Evolutionary conservation across 2,888 invertebrate species (phyloP), one percentile per base, ranked within the genome.

Genomic region (Aproaerema taeniolella): DNA sequence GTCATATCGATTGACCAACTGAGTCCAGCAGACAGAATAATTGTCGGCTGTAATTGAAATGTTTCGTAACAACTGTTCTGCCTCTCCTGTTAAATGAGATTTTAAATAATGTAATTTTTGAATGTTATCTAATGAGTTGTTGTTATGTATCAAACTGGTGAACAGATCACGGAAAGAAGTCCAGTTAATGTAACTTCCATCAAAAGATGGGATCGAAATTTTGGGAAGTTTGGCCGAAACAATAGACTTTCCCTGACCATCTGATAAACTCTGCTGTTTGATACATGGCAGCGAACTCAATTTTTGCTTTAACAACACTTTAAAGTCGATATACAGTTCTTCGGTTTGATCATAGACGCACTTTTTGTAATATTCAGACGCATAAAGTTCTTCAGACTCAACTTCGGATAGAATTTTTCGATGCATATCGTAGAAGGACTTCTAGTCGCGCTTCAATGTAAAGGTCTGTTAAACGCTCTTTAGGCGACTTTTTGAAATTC

Each of bases 101-200:
- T 53, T 57, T 3, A 57, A 24, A 29, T 57, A 58, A 13, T 42
- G 54, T 0, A 58, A 26, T 28, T 47, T 48, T 34, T 57, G 52
- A 0, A 50, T 53, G 25, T 55, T 36, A n/a, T 49, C 48, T 6
- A 59, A 11, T 0, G 33, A 8, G 0, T 28, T 12, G 16, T 57
- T 57, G 2, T 50, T 37, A 16, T 59, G 50, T 1, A 59, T 31
- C 1, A 57, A 15, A 2, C 50, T 43, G 2, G 35, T 0, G 38
- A 50, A 53, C 9, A 52, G 41, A 42, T 55, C 52, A 15, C 43
- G 31, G 31, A 53, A 53, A 0, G 48, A 46, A 7, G 33, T 24
- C 52, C 51, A 55, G 15, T 57, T 48, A 1, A 26, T 12, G 41
- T 57, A 55, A 5, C 43, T 41, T 1, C 57, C 55, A 2, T 44